Evolutionary conservation across 2,113 vertebrate species (phyloP).

Genomic region (Rissa tridactyla): DNA sequence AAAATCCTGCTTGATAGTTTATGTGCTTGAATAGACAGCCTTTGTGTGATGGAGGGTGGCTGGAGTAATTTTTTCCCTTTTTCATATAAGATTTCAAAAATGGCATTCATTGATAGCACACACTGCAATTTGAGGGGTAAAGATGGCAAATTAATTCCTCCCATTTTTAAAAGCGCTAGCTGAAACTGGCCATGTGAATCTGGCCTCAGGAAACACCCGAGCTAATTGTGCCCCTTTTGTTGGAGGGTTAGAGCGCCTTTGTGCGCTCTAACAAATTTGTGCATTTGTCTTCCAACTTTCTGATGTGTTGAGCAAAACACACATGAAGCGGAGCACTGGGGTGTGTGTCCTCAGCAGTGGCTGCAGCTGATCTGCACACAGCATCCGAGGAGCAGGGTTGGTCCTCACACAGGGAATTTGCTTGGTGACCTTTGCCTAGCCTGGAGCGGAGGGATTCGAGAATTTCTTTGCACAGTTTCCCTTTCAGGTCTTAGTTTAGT

Average conservation of each 20-base stretch:
- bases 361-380: background rate
- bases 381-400: background rate
- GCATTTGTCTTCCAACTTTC: background rate
- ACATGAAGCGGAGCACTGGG: background rate
- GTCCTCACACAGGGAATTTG: background rate
- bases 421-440: background rate
- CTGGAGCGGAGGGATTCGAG: background rate
- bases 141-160: background rate
- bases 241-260: rapidly evolving
- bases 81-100: background rate
- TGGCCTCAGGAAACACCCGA: background rate
- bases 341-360: background rate
- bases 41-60: rapidly evolving
- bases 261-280: too few relatives aligned
- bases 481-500: background rate
- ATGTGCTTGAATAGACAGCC: background rate
- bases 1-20: background rate
- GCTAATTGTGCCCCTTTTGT: background rate
- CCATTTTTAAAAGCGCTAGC: background rate
- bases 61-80: background rate
- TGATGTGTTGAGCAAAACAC: background rate
- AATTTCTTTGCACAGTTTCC: background rate
- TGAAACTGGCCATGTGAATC: background rate
- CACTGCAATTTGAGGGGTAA: background rate
- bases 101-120: background rate